These are phyloP conservation scores for Prosopocoilus inquinatus DNA, from an alignment of 2,888 invertebrate species.

Conservation along the genomic window DNA sequence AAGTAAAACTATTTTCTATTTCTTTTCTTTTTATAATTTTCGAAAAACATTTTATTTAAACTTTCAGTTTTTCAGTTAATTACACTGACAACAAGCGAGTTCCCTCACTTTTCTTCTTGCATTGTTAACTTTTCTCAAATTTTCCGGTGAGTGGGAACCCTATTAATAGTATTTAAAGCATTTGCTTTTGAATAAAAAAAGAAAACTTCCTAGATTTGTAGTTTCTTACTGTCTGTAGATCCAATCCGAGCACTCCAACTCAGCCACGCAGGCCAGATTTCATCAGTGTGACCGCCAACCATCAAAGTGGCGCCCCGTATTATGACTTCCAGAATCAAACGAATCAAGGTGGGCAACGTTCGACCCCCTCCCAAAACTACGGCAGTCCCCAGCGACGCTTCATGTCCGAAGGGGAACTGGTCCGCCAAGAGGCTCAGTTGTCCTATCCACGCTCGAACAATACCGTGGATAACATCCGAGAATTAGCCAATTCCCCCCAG, in stretches of 20 bases:
- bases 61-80: no score
- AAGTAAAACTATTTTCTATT: no score
- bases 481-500: constrained; percentile 84
- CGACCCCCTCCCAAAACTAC: constrained; percentile 40
- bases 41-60: no score
- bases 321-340: constrained; percentile 50
- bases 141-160: no score
- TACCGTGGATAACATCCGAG: constrained; percentile 83
- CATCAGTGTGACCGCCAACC: constrained; percentile 64
- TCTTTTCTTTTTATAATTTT: no score
- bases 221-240: constrained; percentile 61
- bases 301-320: constrained; percentile 33
- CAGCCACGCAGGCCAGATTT: constrained; percentile 86
- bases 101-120: no score
- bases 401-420: constrained; percentile 79
- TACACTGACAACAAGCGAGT: no score
- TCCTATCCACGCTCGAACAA: constrained; percentile 69
- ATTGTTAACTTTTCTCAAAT: no score
- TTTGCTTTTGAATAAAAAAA: constrained; percentile 29
- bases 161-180: no score
- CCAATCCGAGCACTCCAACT: constrained; percentile 89
- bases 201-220: constrained; percentile 36
- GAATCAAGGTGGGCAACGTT: constrained; percentile 39
- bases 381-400: constrained; percentile 52
- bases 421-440: constrained; percentile 61